Evolutionary conservation across 2,113 vertebrate genomes (phyloP).

Genomic region (Philantomba maxwellii): DNA sequence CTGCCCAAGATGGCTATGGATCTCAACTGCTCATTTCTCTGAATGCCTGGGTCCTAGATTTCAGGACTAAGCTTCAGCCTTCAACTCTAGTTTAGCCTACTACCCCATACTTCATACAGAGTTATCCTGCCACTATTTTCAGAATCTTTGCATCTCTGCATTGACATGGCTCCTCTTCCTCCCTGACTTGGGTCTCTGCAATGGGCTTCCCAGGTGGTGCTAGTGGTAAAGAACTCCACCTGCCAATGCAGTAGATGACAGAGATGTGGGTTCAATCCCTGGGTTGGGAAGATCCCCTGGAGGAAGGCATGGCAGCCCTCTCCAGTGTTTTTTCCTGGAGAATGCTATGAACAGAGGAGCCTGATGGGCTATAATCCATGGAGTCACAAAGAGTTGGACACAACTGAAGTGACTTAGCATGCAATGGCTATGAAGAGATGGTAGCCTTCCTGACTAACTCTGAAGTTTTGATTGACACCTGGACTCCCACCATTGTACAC

Average conservation of each 20-base stretch:
- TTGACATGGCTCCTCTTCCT: background rate
- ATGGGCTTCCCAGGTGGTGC: background rate
- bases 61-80: background rate
- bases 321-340: background rate
- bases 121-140: background rate
- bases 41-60: background rate
- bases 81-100: background rate
- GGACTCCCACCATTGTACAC: background rate
- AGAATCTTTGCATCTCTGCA: background rate
- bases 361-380: background rate
- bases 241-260: background rate
- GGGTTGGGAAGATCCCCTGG: background rate
- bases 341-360: background rate
- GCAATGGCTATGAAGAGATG: background rate
- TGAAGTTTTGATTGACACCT: background rate
- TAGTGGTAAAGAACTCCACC: background rate
- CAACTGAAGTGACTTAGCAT: background rate
- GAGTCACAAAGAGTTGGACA: background rate
- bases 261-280: background rate
- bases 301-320: background rate
- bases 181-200: background rate
- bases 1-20: background rate
- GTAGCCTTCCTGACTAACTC: background rate
- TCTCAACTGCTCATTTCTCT: background rate
- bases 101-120: background rate